Base-by-base conservation (phyloP, 2,113 vertebrate species). In the Alligator mississippiensis region DNA sequence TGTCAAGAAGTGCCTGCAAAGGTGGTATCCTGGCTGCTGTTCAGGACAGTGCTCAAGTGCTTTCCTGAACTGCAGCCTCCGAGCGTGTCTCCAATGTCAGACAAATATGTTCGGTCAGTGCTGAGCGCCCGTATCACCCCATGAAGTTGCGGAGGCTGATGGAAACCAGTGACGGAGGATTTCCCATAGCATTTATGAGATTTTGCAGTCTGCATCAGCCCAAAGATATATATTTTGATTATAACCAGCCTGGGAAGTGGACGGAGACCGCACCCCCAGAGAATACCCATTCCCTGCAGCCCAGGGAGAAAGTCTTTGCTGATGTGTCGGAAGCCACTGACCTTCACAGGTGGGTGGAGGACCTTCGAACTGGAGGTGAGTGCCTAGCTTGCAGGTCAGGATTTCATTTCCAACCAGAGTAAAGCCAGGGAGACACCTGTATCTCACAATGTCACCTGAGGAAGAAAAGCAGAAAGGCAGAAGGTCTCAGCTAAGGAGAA, bases 341-440 rank as follows among this genome's bases (percentile, higher is more conserved):
- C 99, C 99, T 98, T 99, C 99, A 90, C 99, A 99, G 1, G 99
- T 98, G 6, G 99, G 99, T 0, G 98, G 99, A 38, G 99, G 99
- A 4, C 99, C 99, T 88, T 99, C 98, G 76, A 99, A 99, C 96
- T 99, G 99, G 14, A 99, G 98, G 57, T 98, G 98, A 2, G 98
- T 99, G 68, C 99, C 98, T 5, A 99, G 96, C 6, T 98, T 98
- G 97, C 99, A 99, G 61, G 99, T 99, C 92, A 99, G 97, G 88
- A 99, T 99, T 96, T 98, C 99, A 90, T 96, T 99, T 12, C 99
- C 99, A 57, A 98, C 98, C 88, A 99, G 95, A 76, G 98, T 98
- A 87, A 99, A 99, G 79, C 99, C 99, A 4, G 99, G 98, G 27
- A 99, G 98, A 96, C 99, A 99, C 70, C 98, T 96, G 96, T 99